Evolutionary conservation across 2,113 vertebrate species (phyloP).

Genomic region (Anthoscopus minutus): DNA sequence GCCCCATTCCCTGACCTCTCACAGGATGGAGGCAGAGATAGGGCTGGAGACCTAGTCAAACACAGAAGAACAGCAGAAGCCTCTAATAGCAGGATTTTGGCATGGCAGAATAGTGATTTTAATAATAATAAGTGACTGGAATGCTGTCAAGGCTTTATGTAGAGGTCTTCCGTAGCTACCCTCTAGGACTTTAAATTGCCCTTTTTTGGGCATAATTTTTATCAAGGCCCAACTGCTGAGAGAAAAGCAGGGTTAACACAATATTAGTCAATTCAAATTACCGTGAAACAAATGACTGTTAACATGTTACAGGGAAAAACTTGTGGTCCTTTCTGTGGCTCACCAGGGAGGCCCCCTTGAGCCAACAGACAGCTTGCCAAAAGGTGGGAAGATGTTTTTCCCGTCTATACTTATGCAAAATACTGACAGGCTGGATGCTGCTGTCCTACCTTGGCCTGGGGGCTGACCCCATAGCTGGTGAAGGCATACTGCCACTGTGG

Average conservation of each 20-base stretch:
- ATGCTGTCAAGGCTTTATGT: neutral
- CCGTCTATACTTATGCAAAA: neutral
- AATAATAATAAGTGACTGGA: neutral
- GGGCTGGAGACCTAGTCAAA: neutral
- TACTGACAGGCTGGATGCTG: neutral
- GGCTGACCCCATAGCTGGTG: conserved; percentile 90
- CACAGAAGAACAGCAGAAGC: neutral
- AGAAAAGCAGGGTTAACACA: neutral
- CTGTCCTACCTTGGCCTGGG: conserved; percentile 86
- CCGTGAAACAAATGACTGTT: neutral
- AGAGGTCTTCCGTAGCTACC: neutral
- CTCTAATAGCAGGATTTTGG: neutral
- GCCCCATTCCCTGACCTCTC: neutral
- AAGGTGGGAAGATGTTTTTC: neutral
- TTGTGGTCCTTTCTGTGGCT: neutral
- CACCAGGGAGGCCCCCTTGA: neutral
- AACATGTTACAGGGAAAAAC: neutral
- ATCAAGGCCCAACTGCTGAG: neutral
- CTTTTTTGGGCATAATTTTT: neutral
- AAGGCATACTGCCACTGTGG: conserved; percentile 94
- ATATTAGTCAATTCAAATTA: neutral
- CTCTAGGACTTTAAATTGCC: neutral
- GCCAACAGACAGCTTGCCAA: neutral
- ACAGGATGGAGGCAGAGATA: neutral
- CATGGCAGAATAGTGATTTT: neutral